Evolutionary conservation across 1,140 invertebrate species (phyloP).

Genomic region (Bradynema listronoti): DNA sequence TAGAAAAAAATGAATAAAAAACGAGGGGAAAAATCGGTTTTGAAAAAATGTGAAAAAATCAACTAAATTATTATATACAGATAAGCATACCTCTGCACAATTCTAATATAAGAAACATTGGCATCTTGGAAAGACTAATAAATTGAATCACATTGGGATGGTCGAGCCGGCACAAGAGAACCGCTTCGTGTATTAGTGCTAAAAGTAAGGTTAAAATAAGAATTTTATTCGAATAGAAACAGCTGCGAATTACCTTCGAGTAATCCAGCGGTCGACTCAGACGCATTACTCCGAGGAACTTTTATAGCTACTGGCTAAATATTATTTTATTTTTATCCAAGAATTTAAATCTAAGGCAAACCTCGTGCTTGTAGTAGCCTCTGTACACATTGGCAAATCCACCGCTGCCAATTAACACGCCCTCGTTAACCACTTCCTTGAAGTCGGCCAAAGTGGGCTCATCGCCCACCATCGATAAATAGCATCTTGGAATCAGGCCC

Average conservation of each 20-base stretch:
- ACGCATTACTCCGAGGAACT: neutral
- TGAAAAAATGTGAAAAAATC: conserved; percentile 14
- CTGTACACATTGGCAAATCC: conserved; percentile 18
- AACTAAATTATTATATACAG: too few species aligned
- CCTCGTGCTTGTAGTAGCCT: conserved; percentile 17
- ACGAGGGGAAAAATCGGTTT: neutral
- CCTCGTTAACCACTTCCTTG: neutral
- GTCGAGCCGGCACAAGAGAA: conserved; percentile 17
- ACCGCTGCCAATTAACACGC: conserved; percentile 3
- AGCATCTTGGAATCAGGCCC: conserved; percentile 24
- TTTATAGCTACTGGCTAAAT: conserved; percentile 17
- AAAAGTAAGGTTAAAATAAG: neutral
- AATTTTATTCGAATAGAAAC: neutral
- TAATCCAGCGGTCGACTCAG: neutral
- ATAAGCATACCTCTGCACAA: conserved; percentile 22
- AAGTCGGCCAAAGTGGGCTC: conserved; percentile 9
- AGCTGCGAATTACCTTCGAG: conserved; percentile 1
- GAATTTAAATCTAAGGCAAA: neutral
- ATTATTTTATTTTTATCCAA: neutral
- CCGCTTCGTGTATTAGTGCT: conserved; percentile 27
- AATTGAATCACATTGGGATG: conserved; percentile 29
- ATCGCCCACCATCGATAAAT: conserved; percentile 20
- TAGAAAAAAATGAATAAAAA: too few species aligned
- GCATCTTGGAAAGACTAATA: conserved; percentile 16
- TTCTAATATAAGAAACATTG: conserved; percentile 22